Conservation (phyloP, 1,140 invertebrate species). For the Heliconius eleuchia region DNA sequence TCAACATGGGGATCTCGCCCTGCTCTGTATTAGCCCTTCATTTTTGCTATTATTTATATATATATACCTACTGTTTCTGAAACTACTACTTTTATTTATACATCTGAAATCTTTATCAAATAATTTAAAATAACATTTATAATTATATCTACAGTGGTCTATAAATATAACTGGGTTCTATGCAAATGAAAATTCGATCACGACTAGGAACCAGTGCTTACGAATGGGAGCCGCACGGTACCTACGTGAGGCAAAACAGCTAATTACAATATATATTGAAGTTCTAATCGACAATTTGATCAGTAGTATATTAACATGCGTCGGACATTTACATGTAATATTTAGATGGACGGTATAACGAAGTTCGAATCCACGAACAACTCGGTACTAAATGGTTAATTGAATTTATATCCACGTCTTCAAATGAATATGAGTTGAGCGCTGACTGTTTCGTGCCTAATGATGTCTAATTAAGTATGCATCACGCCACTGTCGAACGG, state of each 20-base stretch:
- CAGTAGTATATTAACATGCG: constrained; percentile 47
- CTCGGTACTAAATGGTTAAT: constrained; percentile 68
- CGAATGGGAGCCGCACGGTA: constrained; percentile 40
- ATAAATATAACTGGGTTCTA: constrained; percentile 36
- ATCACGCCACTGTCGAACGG: constrained; percentile 64
- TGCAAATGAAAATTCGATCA: constrained; percentile 65
- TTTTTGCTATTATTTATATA: constrained; percentile 26
- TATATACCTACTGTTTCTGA: neutral
- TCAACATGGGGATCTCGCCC: constrained; percentile 43
- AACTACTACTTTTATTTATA: neutral
- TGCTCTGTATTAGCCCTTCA: constrained; percentile 14
- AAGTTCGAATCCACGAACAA: constrained; percentile 36
- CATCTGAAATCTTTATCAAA: neutral
- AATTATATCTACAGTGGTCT: neutral
- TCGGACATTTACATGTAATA: constrained; percentile 43
- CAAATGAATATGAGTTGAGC: constrained; percentile 76
- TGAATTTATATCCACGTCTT: constrained; percentile 77
- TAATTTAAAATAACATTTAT: neutral
- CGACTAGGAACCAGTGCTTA: constrained; percentile 51
- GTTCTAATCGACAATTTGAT: constrained; percentile 43
- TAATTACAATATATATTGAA: constrained; percentile 48
- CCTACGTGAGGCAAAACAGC: constrained; percentile 37
- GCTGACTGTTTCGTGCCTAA: constrained; percentile 66
- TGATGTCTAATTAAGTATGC: constrained; percentile 72
- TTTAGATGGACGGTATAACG: constrained; percentile 42